Evolutionary conservation across 2,888 invertebrate genomes (phyloP), one percentile per base, ranked within the genome.

Genomic region (Phania funesta): DNA sequence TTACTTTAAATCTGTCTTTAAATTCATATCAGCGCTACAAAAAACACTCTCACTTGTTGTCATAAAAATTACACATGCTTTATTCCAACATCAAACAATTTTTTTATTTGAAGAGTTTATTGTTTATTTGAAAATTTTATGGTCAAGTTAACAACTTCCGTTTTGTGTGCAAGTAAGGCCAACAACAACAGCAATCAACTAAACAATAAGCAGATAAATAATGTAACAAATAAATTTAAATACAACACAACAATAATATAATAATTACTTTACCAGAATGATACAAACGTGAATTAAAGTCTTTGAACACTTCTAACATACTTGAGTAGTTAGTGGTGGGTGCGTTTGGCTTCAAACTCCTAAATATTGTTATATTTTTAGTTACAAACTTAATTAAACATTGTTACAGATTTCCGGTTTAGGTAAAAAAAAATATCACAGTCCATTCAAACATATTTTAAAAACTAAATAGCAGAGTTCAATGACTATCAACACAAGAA

Each of bases 131-230:
- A 35, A 74, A 82, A 74, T 64, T 74, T 70, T 82, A 82, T 75
- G 82, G 70, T 75, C 78, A 82, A 60, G 70, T 78, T 78, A 82
- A 82, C 82, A 82, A 74, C 78, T 75, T 82, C 82, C 82, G 82
- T 58, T 80, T 44, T 52, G 32, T 71, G 52, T 56, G 13, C 56
- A 29, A 46, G 32, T 38, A 67, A 71, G 52, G 32, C 58, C 35
- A 71, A 65, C 50, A 65, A 48, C 24, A 48, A 11, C 35, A 44
- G 46, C 24, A 32, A 22, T 13, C 16, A 26, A 54, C 48, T 35
- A 41, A 52, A 52, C 11, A 54, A 32, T 48, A 18, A 60, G 16
- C 35, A 70, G 38, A 11, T 60, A 32, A 29, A 44, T 8, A 26
- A 62, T 22, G 20, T 50, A 54, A 44, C 7, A 65, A 64, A 77